phyloP scores from a whole-genome alignment of 2,113 vertebrate genomes.

The Mellivora capensis region DNA sequence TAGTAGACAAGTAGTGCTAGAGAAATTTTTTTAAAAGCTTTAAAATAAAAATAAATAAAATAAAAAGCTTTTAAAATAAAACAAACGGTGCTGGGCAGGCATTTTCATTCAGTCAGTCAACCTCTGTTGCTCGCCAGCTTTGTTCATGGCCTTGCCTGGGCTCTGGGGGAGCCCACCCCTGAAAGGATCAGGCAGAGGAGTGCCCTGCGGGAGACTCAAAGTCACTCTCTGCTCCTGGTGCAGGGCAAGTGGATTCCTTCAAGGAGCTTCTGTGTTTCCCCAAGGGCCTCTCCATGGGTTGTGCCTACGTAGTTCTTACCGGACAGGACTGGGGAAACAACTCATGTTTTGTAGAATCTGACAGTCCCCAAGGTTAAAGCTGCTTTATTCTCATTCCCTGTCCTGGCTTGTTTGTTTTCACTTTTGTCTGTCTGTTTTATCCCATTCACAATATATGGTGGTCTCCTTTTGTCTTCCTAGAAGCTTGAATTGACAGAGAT shows the following conservation, averaged over 20 bases:
- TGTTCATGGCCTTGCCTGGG: neutral
- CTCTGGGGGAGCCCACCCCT: neutral
- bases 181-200: neutral
- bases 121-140: neutral
- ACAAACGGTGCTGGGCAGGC: neutral
- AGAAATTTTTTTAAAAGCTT: neutral
- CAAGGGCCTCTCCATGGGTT: neutral
- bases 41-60: neutral
- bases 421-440: neutral
- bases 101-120: neutral
- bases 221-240: neutral
- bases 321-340: neutral
- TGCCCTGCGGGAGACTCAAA: no score
- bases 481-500: neutral
- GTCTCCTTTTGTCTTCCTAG: constrained; percentile 24
- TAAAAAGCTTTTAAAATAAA: constrained; percentile 9
- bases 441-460: constrained; percentile 16
- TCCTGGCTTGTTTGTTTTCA: neutral
- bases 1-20: neutral
- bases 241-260: neutral
- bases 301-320: neutral
- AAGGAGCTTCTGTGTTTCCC: neutral
- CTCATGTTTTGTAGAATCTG: neutral
- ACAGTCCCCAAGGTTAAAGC: neutral
- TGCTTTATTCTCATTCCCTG: neutral